phyloP scores from a whole-genome alignment of 2,888 invertebrate genomes.

The Caenorhabditis sp. region DNA sequence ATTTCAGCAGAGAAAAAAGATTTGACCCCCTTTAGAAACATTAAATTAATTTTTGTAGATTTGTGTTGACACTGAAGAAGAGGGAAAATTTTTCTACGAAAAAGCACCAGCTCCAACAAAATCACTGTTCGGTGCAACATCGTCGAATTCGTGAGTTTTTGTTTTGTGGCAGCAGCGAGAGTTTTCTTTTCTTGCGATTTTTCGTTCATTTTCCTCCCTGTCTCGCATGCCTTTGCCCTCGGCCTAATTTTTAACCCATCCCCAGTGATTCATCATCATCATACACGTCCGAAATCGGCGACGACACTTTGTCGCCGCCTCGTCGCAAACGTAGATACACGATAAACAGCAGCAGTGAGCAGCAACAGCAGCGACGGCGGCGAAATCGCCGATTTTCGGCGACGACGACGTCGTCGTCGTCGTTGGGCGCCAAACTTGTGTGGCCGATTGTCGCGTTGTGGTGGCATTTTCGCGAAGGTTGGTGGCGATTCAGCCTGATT shows the following conservation, averaged over 20 bases:
- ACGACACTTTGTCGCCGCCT: not conserved
- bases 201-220: no score
- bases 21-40: not conserved
- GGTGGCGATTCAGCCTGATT: constrained; percentile 28
- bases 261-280: not conserved
- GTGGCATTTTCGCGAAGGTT: constrained; percentile 13
- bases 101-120: constrained; percentile 6
- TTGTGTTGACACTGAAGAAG: constrained; percentile 44
- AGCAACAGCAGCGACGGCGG: no score
- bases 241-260: not conserved
- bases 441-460: constrained; percentile 19
- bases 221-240: no score
- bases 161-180: no score
- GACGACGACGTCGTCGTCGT: not conserved
- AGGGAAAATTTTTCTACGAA: constrained; percentile 41
- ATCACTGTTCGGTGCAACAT: constrained; percentile 12
- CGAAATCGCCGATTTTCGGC: constrained; percentile 1
- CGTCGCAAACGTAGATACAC: not conserved
- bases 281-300: not conserved
- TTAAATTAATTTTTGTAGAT: constrained; percentile 24
- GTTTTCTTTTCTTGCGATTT: not conserved
- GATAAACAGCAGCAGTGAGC: not conserved
- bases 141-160: constrained; percentile 9
- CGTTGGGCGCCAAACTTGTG: constrained; percentile 6
- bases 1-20: not conserved